Conservation (phyloP, 2,797 vertebrate genomes). For the Falco naumanni region DNA sequence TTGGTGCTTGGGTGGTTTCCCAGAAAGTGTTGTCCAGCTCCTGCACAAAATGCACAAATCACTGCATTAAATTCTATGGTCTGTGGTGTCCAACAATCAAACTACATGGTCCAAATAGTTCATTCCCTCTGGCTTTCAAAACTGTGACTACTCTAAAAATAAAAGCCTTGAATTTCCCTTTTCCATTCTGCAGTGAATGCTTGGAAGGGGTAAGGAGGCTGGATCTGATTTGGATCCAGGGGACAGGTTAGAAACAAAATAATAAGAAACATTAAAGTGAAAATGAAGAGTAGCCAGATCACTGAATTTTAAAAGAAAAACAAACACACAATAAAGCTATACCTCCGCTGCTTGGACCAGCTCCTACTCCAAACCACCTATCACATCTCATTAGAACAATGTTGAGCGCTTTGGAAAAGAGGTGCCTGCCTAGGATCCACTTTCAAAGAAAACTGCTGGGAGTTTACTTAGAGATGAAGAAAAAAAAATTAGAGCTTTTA, state of each 20-base stretch:
- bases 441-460: conserved; percentile 65
- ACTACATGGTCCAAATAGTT: background rate
- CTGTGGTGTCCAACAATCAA: background rate
- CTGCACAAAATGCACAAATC: background rate
- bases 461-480: conserved; percentile 62
- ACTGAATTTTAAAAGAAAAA: conserved; percentile 64
- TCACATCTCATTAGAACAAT: conserved; percentile 59
- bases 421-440: conserved; percentile 46
- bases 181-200: background rate
- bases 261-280: conserved; percentile 38
- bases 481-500: conserved; percentile 51
- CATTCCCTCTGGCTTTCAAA: background rate
- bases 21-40: background rate
- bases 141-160: background rate
- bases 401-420: conserved; percentile 58
- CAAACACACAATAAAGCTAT: conserved; percentile 64
- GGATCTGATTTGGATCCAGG: background rate
- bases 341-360: conserved; percentile 53
- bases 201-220: background rate
- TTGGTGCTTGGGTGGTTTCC: background rate
- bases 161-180: background rate
- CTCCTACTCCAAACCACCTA: conserved; percentile 59
- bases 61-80: background rate
- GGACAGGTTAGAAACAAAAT: conserved; percentile 39
- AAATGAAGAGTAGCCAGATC: conserved; percentile 49